These are phyloP conservation scores for Apocrypta bakeri DNA, from an alignment of 1,140 invertebrate species.

Conservation along the genomic window DNA sequence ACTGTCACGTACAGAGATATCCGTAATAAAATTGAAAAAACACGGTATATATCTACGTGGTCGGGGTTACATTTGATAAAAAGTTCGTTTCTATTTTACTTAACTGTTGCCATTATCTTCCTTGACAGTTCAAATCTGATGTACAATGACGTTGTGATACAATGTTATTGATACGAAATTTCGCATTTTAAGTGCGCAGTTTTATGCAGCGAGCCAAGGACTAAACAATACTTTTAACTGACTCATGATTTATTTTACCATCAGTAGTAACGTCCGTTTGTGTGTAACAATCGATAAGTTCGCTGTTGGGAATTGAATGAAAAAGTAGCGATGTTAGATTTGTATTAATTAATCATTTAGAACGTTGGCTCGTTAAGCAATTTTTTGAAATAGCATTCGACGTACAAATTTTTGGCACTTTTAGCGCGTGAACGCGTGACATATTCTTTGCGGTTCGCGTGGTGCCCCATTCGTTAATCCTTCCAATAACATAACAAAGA, in stretches of 20 bases:
- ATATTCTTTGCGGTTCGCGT: background rate
- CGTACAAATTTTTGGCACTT: slow-evolving; percentile 25
- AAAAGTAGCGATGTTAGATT: background rate
- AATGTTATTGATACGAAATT: slow-evolving; percentile 14
- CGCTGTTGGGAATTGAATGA: background rate
- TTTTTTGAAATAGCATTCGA: background rate
- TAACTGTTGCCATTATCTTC: background rate
- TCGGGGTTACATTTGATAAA: slow-evolving; percentile 55
- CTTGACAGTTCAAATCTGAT: background rate
- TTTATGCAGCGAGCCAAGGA: background rate
- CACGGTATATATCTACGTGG: slow-evolving; percentile 55
- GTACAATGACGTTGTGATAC: background rate
- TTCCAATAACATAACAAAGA: background rate
- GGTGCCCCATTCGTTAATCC: background rate
- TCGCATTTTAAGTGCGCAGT: background rate
- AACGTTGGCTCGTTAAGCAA: background rate
- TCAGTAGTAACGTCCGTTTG: too few species aligned
- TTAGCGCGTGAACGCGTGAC: background rate
- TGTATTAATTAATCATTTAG: background rate
- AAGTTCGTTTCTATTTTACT: slow-evolving; percentile 44
- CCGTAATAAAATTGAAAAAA: slow-evolving; percentile 62
- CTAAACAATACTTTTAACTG: background rate
- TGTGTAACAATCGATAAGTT: background rate
- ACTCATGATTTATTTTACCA: background rate
- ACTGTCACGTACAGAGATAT: slow-evolving; percentile 58